phyloP scores from a whole-genome alignment of 2,888 invertebrate genomes.

The Cephus pygmeus region DNA sequence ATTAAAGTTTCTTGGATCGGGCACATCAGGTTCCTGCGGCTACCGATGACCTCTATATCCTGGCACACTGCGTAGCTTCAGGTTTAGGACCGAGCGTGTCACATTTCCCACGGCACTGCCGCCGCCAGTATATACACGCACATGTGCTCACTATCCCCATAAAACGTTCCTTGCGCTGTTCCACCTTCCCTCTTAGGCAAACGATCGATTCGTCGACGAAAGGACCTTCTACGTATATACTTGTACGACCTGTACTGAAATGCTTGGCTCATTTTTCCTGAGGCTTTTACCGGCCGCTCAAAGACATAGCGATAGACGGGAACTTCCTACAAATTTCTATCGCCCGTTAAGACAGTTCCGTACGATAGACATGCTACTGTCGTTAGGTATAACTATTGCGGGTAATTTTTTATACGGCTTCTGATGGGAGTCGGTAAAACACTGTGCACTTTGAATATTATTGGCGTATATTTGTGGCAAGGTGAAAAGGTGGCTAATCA shows the following conservation, averaged over 20 bases:
- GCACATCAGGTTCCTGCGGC: slow-evolving; percentile 13
- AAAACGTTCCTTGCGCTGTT: slow-evolving; percentile 37
- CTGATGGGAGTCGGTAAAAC: background rate
- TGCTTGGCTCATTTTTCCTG: background rate
- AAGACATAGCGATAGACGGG: too few relatives aligned
- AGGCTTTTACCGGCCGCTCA: background rate
- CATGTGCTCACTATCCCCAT: slow-evolving; percentile 31
- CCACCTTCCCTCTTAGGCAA: slow-evolving; percentile 28
- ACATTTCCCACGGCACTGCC: slow-evolving; percentile 52
- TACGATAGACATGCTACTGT: background rate
- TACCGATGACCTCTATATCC: slow-evolving; percentile 12
- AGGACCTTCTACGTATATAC: background rate
- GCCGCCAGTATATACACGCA: slow-evolving; percentile 27
- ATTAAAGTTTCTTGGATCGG: slow-evolving; percentile 16
- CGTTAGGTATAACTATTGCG: background rate
- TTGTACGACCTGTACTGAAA: background rate
- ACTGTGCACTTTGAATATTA: background rate
- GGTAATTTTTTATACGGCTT: background rate
- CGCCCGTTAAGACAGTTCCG: background rate
- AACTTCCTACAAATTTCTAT: background rate
- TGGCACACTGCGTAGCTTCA: background rate
- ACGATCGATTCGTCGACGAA: background rate
- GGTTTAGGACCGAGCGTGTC: slow-evolving; percentile 49
- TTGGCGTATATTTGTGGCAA: background rate
- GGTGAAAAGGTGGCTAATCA: slow-evolving; percentile 33